Evolutionary conservation across 2,888 invertebrate species (phyloP), one percentile per base, ranked within the genome.

Genomic region (Caenorhabditis drosophilae): DNA sequence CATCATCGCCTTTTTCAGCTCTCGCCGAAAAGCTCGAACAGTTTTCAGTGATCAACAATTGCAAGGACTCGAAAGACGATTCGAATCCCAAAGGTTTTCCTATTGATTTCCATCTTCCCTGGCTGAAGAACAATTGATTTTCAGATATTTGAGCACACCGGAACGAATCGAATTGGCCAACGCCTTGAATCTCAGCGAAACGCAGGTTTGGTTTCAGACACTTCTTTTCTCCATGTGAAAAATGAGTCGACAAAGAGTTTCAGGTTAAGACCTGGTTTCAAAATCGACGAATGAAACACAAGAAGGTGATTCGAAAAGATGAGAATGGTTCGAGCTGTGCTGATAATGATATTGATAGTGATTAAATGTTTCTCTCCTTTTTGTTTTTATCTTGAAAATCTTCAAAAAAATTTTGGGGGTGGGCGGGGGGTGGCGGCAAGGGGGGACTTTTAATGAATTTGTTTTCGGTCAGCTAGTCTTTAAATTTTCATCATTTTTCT

Each of bases 251-350:
- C 6, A 36, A 20, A 42, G 6, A 54, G 54, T 75, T 81, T 40
- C 90, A 95, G 88, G 92, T 95, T 70, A 95, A 95, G 87, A 96
- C 95, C 63, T 95, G 95, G 95, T 95, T 96, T 86, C 95, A 96
- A 86, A 96, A 96, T 86, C 87, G 95, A 25, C 87, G 96, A 77
- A 96, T 96, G 96, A 93, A 93, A 84, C 92, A 93, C 85, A 93
- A 93, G 88, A 93, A 93, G 82, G 92, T 92, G 83, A 86, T 92
- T 85, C 85, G 91, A 20, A 58, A 55, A 23, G 64, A 64, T 38
- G 64, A 64, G 16, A 36, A 64, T 22, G 44, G 51, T 23, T 31
- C 34, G 22, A 45, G 16, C 2, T 45, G 44, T 35, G 58, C 58
- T 3, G 64, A 64, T 22, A 58, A 58, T 31, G 58, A 59, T 36